Base-by-base conservation (phyloP, 1,140 invertebrate species). In the Panagrolaimus sp. region DNA sequence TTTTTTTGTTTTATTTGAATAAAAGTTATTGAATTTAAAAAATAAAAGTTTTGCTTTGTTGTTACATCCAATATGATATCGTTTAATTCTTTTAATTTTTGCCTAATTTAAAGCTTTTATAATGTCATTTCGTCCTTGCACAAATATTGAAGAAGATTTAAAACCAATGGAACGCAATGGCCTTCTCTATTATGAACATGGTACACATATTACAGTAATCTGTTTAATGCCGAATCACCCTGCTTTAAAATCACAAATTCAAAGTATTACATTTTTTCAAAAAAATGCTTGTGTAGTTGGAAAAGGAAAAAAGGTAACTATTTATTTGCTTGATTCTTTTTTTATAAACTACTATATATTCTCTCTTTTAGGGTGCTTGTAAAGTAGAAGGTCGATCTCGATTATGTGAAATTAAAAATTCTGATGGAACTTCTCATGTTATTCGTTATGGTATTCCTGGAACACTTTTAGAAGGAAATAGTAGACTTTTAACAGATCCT, bases 361-460 rank as follows among this genome's bases (percentile, higher is more conserved):
- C n/a, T 69, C 45, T 62, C 14, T 66, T 48, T 13, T 20, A 65
- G 44, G 16, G n/a, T 72, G 53, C 44, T 38, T n/a, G 65, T 65
- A 16, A 65, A 75, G 20, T 72, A 70, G 20, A 69, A 66, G 38
- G 44, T 9, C 51, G 27, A 11, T 57, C 51, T 27, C 27, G 27
- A 11, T 27, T 75, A 25, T 75, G 74, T 43, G 57, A 68, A 13
- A 65, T 75, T 16, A 65, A 43, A 2, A 61, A 63, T 47, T 25
- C 57, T n/a, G 70, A 75, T 57, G 74, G 74, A n/a, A 45, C 51
- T 9, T 69, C 68, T 5, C 38, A 68, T 46, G 51, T 42, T 23
- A 75, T 75, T 38, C 69, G 74, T 14, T 75, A 70, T 2, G 74
- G 74, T 16, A 74, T 75, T 48, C 44, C 47, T 25, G 74, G 70